Conservation (phyloP, 2,888 invertebrate species). For the Amorpha juglandis region DNA sequence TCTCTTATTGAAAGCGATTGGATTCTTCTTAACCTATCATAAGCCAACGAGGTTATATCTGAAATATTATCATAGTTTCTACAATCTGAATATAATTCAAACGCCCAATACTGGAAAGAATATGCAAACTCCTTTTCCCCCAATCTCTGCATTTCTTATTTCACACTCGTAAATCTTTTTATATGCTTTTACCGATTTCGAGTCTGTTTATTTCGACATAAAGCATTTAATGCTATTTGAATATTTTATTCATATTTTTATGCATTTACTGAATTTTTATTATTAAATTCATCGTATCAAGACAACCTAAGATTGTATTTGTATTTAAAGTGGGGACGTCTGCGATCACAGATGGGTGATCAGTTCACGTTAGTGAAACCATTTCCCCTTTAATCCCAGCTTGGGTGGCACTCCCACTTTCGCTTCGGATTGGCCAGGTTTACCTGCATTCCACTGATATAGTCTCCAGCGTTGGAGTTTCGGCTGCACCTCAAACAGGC, state of each 20-base stretch:
- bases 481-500: no score
- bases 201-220: slow-evolving; percentile 24
- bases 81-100: slow-evolving; percentile 13
- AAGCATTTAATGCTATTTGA: slow-evolving; percentile 22
- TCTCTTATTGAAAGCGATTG: no score
- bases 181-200: slow-evolving; percentile 24
- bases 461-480: no score
- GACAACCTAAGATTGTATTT: no score
- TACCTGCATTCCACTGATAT: no score
- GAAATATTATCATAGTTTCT: neutral
- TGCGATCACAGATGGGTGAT: no score
- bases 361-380: no score
- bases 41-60: neutral
- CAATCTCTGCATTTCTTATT: slow-evolving; percentile 24
- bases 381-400: no score
- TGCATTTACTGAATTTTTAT: slow-evolving; percentile 1
- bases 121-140: slow-evolving; percentile 24
- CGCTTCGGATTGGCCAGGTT: no score
- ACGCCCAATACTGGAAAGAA: slow-evolving; percentile 19
- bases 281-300: neutral
- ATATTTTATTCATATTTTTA: slow-evolving; percentile 22
- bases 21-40: neutral
- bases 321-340: no score
- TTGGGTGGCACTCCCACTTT: no score
- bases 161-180: slow-evolving; percentile 26